These are phyloP conservation scores for Suillia variegata DNA, from an alignment of 2,888 invertebrate genomes.

Conservation along the genomic window DNA sequence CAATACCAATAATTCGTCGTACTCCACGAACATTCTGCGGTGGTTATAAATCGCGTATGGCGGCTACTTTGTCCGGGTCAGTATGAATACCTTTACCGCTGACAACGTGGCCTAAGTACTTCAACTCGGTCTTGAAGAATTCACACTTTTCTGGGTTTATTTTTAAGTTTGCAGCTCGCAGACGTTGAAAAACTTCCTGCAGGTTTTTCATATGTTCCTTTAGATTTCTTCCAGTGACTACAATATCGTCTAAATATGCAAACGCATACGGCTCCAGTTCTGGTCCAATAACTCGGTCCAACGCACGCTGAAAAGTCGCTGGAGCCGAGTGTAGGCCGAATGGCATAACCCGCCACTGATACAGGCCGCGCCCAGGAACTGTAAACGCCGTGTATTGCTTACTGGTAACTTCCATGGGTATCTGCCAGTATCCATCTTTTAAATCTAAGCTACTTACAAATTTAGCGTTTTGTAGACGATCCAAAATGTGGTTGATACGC, in stretches of 20 bases:
- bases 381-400: constrained; percentile 2
- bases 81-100: constrained; percentile 1
- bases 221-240: neutral
- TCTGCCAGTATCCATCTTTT: constrained; percentile 11
- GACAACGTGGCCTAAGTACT: constrained; percentile 2
- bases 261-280: neutral
- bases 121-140: neutral
- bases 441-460: constrained; percentile 2
- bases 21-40: neutral
- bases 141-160: constrained; percentile 1
- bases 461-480: neutral
- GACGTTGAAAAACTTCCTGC: neutral
- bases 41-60: neutral
- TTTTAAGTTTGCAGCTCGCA: neutral
- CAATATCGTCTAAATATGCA: constrained; percentile 4
- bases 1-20: neutral
- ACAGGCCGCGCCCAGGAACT: neutral
- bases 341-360: neutral
- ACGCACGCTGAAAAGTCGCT: constrained; percentile 2
- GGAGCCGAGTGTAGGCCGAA: constrained; percentile 1
- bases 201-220: neutral
- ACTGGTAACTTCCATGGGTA: neutral
- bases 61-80: constrained; percentile 12
- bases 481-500: neutral
- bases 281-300: neutral